These are phyloP conservation scores for Flabesymbios commensalis DNA, from an alignment of 2,888 invertebrate species.

Conservation along the genomic window DNA sequence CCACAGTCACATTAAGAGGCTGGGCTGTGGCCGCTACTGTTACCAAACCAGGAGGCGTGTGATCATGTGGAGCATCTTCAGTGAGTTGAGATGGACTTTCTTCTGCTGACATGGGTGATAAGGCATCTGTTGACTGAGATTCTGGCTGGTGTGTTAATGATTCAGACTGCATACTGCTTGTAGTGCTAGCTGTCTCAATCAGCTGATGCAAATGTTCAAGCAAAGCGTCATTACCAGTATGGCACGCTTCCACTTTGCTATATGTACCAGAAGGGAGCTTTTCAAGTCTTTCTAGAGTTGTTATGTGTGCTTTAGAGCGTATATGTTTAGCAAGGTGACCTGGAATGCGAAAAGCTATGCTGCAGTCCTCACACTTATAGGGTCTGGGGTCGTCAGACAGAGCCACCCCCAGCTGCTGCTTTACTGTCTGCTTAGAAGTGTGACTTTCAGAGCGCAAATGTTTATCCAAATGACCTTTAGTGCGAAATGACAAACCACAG, in stretches of 20 bases:
- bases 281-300: conserved; percentile 87
- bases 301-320: conserved; percentile 93
- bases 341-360: conserved; percentile 89
- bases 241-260: conserved; percentile 60
- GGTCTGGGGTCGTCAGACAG: conserved; percentile 87
- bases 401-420: conserved; percentile 38
- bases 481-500: conserved; percentile 87
- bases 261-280: conserved; percentile 80
- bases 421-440: conserved; percentile 65
- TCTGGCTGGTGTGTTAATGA: no score
- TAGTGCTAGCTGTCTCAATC: no score
- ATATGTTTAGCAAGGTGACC: conserved; percentile 97
- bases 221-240: no score
- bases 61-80: no score
- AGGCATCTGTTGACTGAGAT: no score
- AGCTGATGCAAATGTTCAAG: no score
- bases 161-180: no score
- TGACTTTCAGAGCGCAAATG: conserved; percentile 91
- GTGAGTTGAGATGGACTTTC: no score
- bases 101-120: no score
- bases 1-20: no score
- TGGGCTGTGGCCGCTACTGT: no score
- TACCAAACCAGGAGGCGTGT: no score
- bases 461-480: conserved; percentile 89
- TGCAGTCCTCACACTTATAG: conserved; percentile 94